These are phyloP conservation scores for Ceuthmochares aereus DNA, from an alignment of 2,113 vertebrate genomes.

Conservation along the genomic window DNA sequence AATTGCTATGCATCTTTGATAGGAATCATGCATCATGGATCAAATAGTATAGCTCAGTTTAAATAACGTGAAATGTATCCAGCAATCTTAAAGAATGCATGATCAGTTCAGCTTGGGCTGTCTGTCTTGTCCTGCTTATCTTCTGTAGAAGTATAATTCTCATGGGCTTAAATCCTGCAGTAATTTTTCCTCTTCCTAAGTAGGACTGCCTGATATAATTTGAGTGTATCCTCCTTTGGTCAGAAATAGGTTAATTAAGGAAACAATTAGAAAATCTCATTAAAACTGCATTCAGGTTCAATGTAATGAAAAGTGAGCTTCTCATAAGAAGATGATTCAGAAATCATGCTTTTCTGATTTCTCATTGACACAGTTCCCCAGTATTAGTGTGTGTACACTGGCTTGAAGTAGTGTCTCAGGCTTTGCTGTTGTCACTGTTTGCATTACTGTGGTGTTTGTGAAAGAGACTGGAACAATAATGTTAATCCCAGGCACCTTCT, in stretches of 20 bases:
- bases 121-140: not conserved
- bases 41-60: not conserved
- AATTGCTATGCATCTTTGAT: not conserved
- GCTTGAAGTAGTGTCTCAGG: not conserved
- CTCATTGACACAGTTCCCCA: not conserved
- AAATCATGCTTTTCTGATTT: not conserved
- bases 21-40: not conserved
- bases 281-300: not conserved
- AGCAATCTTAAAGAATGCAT: not conserved
- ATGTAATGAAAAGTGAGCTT: not conserved
- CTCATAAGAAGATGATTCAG: not conserved
- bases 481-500: not conserved
- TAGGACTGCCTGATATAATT: not conserved
- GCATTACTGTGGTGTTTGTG: not conserved
- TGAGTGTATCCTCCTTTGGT: not conserved
- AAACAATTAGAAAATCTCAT: slow-evolving; percentile 19
- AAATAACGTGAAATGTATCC: not conserved
- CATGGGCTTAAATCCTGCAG: not conserved
- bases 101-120: not conserved
- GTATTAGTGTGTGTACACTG: not conserved
- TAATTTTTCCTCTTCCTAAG: not conserved
- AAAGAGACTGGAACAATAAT: not conserved
- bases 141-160: not conserved
- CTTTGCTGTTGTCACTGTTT: not conserved
- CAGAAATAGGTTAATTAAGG: slow-evolving; percentile 12